Percentiles rank a stretch among this genome's conserved stretches.
Conservation (phyloP, 2,888 invertebrate species). For the Campopleginae sp. region DNA sequence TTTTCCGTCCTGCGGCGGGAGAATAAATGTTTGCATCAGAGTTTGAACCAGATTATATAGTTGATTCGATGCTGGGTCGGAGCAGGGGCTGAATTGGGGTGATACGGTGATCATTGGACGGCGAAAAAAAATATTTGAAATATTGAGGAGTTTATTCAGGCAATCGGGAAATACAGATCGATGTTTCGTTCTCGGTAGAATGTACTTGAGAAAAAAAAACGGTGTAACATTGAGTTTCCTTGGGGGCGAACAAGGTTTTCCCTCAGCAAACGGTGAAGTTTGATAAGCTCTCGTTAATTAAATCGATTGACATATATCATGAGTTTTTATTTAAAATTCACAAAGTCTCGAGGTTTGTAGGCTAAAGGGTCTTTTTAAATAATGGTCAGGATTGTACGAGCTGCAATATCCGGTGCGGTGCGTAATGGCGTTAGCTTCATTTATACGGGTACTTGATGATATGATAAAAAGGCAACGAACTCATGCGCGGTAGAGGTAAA, state of each 20-base stretch:
- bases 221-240: not conserved
- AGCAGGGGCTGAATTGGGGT: not conserved
- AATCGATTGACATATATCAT: not conserved
- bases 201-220: not conserved
- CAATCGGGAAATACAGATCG: not conserved
- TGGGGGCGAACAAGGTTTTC: not conserved
- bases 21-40: not conserved
- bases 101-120: not conserved
- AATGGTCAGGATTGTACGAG: not conserved
- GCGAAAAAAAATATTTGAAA: not conserved
- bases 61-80: too few relatives aligned
- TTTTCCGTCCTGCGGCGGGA: not conserved
- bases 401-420: conserved; percentile 11
- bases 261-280: not conserved
- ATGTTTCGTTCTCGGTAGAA: not conserved
- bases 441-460: not conserved
- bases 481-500: not conserved
- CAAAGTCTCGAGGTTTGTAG: not conserved
- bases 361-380: not conserved
- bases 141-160: not conserved
- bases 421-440: conserved; percentile 1
- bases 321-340: not conserved
- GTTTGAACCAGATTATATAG: not conserved
- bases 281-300: not conserved
- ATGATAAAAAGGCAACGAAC: not conserved